A percentile compares a stretch with the other conserved stretches of the same genome.
Conservation (phyloP, 1,140 invertebrate genomes). For the Bathynomus jamesi region DNA sequence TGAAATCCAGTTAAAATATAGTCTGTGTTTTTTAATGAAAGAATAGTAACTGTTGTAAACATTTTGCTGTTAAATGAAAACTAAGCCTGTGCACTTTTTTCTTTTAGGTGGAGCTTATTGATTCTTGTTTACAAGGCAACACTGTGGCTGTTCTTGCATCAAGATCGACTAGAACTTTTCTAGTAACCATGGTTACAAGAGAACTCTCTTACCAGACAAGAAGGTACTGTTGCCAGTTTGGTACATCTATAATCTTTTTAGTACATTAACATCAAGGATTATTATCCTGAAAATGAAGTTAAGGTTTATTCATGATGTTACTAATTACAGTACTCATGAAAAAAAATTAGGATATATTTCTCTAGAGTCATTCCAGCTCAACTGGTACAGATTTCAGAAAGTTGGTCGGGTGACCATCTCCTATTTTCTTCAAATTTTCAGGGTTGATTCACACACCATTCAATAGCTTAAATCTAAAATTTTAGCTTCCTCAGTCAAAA, state of each 20-base stretch:
- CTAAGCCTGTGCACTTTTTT: not conserved
- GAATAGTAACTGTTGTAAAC: not conserved
- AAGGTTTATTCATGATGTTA: not conserved
- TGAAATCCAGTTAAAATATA: not conserved
- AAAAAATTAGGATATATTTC: not conserved
- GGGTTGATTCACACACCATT: too few relatives aligned
- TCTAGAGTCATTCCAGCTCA: too few relatives aligned
- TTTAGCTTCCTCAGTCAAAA: too few relatives aligned
- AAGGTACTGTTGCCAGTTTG: not conserved
- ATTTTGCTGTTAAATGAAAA: not conserved
- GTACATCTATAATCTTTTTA: not conserved
- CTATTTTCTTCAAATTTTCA: too few relatives aligned
- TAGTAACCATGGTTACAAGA: conserved; percentile 46
- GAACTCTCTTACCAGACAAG: conserved; percentile 40
- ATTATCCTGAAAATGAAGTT: not conserved
- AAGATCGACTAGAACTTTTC: conserved; percentile 44
- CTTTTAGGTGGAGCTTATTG: conserved; percentile 45
- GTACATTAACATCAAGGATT: not conserved
- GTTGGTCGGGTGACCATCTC: too few relatives aligned
- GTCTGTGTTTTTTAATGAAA: not conserved
- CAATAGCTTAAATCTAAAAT: too few relatives aligned
- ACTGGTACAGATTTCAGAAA: too few relatives aligned
- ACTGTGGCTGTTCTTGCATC: conserved; percentile 45
- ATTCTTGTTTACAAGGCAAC: conserved; percentile 44
- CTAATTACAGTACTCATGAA: not conserved